Conservation (phyloP, 2,797 vertebrate species). For the Darevskia mixta region DNA sequence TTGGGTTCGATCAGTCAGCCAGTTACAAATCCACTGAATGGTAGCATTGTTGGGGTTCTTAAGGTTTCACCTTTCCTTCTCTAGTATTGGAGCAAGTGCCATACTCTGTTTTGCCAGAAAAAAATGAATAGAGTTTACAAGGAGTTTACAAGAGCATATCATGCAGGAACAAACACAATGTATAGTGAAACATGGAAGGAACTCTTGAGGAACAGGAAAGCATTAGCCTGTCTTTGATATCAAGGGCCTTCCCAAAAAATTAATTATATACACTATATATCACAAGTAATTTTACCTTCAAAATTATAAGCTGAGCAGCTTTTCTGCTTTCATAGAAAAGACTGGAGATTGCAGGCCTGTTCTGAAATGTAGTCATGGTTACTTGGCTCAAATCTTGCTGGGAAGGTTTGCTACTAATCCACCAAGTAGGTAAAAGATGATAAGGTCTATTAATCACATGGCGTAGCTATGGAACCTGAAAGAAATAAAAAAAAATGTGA, state of each 20-base stretch:
- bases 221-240: background rate
- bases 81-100: background rate
- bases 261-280: constrained; percentile 50
- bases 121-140: background rate
- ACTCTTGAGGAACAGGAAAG: constrained; percentile 2
- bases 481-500: constrained; percentile 17
- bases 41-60: background rate
- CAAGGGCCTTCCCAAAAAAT: constrained; percentile 39
- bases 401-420: constrained; percentile 51
- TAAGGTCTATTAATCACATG: constrained; percentile 45
- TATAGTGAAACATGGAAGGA: background rate
- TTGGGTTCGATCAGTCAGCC: too few species aligned
- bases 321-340: constrained; percentile 45
- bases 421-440: constrained; percentile 37
- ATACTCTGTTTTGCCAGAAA: background rate
- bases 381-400: constrained; percentile 46
- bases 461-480: constrained; percentile 40
- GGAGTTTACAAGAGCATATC: background rate
- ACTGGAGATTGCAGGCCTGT: constrained; percentile 36
- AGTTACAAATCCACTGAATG: too few species aligned
- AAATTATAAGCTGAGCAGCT: constrained; percentile 45
- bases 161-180: background rate
- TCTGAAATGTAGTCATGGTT: constrained; percentile 60
- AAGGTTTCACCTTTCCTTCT: background rate
- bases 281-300: constrained; percentile 29